Evolutionary conservation across 2,888 invertebrate species (phyloP), one percentile per base, ranked within the genome.

Genomic region (Lycocerus yunnanus): DNA sequence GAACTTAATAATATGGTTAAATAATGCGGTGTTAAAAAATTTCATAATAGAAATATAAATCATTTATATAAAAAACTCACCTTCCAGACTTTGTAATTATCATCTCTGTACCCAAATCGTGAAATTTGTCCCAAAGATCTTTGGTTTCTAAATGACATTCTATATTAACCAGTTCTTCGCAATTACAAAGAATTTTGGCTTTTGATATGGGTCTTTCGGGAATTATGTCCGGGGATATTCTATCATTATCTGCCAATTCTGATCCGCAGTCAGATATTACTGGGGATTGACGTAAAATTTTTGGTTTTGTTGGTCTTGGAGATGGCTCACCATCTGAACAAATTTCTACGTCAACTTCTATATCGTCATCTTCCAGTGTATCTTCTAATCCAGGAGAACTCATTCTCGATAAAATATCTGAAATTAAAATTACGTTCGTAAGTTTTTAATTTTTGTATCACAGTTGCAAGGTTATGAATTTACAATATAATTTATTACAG

Each of bases 51-150:
- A 43, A 43, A 43, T n/a, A 43, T 43, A 43, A 43, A 43, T 43
- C 43, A 65, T 14, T 65, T 27, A 15, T 27, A 24, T 15, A 67
- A 18, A n/a, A 43, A 10, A 81, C 90, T 88, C 85, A 94, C 94
- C 94, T 90, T 85, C 94, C 94, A 75, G 93, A 93, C 87, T 95
- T 94, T 11, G 94, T 95, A 87, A 95, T 95, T 87, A 95, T 95
- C 94, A 95, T 95, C 88, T 94, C 94, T 1, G 94, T 94, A 21
- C 93, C 93, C 74, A 94, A 89, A 82, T 91, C 91, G 85, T 91
- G 90, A 87, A 95, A 95, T 86, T 94, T 94, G 86, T 93, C 92
- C 95, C 95, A 95, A 74, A 95, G 88, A 77, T 95, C 94, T 86
- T 93, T 93, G 77, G 94, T 94, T 87, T 95, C 95, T 81, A 95